These are phyloP conservation scores for Nymphicus hollandicus DNA, from an alignment of 2,113 vertebrate species.

Conservation along the genomic window DNA sequence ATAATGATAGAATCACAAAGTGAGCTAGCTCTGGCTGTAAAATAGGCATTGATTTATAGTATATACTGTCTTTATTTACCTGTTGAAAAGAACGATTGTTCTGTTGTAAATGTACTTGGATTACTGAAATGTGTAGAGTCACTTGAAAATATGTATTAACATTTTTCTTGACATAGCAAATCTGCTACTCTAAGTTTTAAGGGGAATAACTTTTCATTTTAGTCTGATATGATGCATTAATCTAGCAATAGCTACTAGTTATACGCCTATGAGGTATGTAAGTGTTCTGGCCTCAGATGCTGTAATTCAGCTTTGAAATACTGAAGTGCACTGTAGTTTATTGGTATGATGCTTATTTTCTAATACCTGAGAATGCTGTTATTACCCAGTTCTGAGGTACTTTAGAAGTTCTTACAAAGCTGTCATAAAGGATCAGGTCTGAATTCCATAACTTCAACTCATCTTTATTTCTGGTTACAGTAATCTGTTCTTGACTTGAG, in stretches of 20 bases:
- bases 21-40: neutral
- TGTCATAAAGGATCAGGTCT: neutral
- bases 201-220: neutral
- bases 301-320: neutral
- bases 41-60: neutral
- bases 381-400: neutral
- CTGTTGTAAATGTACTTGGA: neutral
- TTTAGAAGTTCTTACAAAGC: neutral
- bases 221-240: neutral
- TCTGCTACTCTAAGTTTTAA: neutral
- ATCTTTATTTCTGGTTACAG: neutral
- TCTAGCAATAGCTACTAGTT: neutral
- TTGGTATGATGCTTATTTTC: neutral
- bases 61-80: neutral
- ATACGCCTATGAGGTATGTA: fast-evolving
- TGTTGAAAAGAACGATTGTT: neutral
- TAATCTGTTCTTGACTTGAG: neutral
- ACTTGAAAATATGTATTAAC: neutral
- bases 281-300: neutral
- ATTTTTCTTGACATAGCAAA: neutral
- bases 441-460: neutral
- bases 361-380: neutral
- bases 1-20: neutral
- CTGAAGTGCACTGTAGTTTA: neutral
- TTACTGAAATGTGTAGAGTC: neutral